Evolutionary conservation across 1,140 invertebrate genomes (phyloP).

Genomic region (Campodea augens): DNA sequence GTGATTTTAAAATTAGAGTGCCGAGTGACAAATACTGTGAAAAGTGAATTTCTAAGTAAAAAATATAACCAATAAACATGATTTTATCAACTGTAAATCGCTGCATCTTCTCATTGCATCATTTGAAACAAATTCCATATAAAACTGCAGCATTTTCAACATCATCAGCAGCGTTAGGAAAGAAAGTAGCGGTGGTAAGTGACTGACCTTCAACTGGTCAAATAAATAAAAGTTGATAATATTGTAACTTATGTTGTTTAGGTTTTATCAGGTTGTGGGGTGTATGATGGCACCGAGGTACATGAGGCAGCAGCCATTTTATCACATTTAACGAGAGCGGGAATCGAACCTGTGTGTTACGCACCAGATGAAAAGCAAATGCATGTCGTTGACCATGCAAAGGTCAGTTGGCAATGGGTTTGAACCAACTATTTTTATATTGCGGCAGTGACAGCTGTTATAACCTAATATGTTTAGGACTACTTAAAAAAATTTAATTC

Average conservation of each 20-base stretch:
- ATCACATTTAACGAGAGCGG: slow-evolving; percentile 30
- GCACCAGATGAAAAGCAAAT: slow-evolving; percentile 33
- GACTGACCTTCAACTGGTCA: too few species aligned
- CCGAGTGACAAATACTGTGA: too few species aligned
- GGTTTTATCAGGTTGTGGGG: slow-evolving; percentile 39
- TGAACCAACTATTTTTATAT: slow-evolving; percentile 10
- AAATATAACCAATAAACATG: too few species aligned
- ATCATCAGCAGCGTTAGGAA: too few species aligned
- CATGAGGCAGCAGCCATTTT: slow-evolving; percentile 34
- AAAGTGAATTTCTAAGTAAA: too few species aligned
- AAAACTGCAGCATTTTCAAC: too few species aligned
- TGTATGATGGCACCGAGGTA: slow-evolving; percentile 38
- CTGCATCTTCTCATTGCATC: too few species aligned
- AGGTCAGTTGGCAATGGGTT: slow-evolving; percentile 20
- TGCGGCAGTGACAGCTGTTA: neutral
- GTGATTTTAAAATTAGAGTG: too few species aligned
- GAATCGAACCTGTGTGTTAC: slow-evolving; percentile 30
- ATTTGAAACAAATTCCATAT: too few species aligned
- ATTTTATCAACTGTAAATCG: too few species aligned
- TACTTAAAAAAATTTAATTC: neutral
- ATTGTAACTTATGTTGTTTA: slow-evolving; percentile 8
- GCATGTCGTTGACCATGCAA: slow-evolving; percentile 33
- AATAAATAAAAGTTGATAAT: too few species aligned
- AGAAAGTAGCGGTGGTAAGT: too few species aligned
- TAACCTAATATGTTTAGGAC: neutral